Conservation (phyloP, 2,113 vertebrate genomes). For the Erythrocercus mccallii region DNA sequence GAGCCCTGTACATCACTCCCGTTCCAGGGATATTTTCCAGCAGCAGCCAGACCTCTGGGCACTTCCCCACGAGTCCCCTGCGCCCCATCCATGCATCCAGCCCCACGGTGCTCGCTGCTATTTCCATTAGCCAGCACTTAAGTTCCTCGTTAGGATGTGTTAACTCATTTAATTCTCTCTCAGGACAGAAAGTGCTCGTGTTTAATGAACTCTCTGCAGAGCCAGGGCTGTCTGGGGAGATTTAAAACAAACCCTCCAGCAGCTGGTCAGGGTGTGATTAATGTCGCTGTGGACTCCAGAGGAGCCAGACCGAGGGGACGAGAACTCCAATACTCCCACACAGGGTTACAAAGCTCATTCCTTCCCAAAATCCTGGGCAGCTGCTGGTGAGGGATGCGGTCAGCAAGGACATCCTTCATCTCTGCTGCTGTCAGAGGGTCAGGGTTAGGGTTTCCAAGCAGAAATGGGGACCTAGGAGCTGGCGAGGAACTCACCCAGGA, state of each 20-base stretch:
- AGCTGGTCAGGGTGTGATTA: conserved; percentile 1
- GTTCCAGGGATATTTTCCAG: background rate
- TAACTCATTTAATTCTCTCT: conserved; percentile 34
- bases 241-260: background rate
- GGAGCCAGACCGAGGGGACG: background rate
- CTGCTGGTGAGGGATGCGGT: fast-evolving
- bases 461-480: background rate
- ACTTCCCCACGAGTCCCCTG: background rate
- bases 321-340: background rate
- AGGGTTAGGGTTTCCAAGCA: background rate
- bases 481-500: background rate
- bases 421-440: background rate
- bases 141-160: background rate
- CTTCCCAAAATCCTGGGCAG: background rate
- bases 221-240: background rate
- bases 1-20: background rate
- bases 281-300: background rate
- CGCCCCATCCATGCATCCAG: fast-evolving
- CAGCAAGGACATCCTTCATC: fast-evolving
- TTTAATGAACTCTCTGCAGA: conserved; percentile 31
- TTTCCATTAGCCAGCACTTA: background rate
- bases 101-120: fast-evolving
- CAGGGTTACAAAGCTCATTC: background rate
- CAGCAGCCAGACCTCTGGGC: background rate
- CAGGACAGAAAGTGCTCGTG: background rate